Base-by-base conservation (phyloP, 2,888 invertebrate genomes). In the Malthinus flaveolus region DNA sequence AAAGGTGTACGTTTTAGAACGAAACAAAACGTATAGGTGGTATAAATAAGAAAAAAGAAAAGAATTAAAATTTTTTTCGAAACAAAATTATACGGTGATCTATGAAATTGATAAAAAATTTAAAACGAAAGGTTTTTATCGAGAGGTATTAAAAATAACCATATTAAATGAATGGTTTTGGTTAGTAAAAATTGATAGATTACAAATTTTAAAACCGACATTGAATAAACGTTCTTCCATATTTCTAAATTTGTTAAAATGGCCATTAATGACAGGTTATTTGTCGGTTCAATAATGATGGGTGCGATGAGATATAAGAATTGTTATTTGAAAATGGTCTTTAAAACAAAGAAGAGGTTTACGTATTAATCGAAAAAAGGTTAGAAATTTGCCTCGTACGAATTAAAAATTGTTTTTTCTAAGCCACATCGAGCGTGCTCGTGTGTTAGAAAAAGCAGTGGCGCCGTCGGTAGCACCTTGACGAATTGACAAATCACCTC, bases 401-500 rank as follows among this genome's bases (percentile, higher is more conserved):
- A 23, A 23, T 23, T 23, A 23, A 3, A 23, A 23, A n/a, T n/a
- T n/a, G n/a, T n/a, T 23, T 23, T 23, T 23, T 23, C 5, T 23
- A 23, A 23, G 5, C 5, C 5, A 23, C 5, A 23, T 23, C 23
- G 23, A 23, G 23, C 5, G 23, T 23, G 23, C 23, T 23, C 23
- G 23, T 5, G 23, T 23, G 5, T 23, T 23, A 23, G 31, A 32
- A 56, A 58, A 57, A 59, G 55, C 57, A 46, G 58, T 63, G 69
- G 68, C 68, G 68, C 69, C 68, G 62, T 57, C 63, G 65, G 66
- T 67, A 68, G 67, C 67, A 68, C 66, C 69, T 58, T 69, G 68
- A 69, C 69, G 65, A 69, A 69, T 69, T 53, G 49, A 57, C 65
- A 64, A 68, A 69, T 68, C 67, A 64, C 63, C 62, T 66, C 60